Evolutionary conservation across 1,140 invertebrate species (phyloP).

Genomic region (Nasonia longicornis): DNA sequence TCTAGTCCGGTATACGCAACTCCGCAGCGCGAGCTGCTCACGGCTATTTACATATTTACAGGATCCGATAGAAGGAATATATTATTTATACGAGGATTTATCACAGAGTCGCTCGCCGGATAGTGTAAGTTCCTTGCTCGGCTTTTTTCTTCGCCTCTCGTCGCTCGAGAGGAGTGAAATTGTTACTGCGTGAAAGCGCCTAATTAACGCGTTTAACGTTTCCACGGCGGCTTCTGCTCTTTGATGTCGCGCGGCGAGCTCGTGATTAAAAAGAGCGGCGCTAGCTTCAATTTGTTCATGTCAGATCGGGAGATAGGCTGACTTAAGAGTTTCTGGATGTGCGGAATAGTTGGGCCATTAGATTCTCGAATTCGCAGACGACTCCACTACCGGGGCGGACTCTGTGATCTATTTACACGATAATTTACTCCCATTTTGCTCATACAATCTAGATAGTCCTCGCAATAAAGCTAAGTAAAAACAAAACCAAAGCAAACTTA

Average conservation of each 20-base stretch:
- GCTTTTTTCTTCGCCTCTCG: background rate
- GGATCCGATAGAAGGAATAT: background rate
- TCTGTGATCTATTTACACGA: background rate
- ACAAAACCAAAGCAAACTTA: background rate
- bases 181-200: constrained; percentile 13
- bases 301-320: background rate
- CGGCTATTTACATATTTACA: constrained; percentile 51
- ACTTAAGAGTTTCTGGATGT: too few species aligned
- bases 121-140: background rate
- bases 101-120: background rate
- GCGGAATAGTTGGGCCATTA: too few species aligned
- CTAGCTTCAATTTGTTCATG: constrained; percentile 27
- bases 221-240: background rate
- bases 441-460: too few species aligned
- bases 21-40: background rate
- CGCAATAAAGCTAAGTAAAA: background rate
- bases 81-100: constrained; percentile 38
- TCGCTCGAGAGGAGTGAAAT: constrained; percentile 4
- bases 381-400: too few species aligned
- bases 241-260: background rate
- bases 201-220: constrained; percentile 14
- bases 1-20: background rate
- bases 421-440: background rate
- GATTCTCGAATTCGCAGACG: too few species aligned
- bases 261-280: background rate